Evolutionary conservation across 1,140 invertebrate genomes (phyloP).

Genomic region (Phenacoccus solenopsis): DNA sequence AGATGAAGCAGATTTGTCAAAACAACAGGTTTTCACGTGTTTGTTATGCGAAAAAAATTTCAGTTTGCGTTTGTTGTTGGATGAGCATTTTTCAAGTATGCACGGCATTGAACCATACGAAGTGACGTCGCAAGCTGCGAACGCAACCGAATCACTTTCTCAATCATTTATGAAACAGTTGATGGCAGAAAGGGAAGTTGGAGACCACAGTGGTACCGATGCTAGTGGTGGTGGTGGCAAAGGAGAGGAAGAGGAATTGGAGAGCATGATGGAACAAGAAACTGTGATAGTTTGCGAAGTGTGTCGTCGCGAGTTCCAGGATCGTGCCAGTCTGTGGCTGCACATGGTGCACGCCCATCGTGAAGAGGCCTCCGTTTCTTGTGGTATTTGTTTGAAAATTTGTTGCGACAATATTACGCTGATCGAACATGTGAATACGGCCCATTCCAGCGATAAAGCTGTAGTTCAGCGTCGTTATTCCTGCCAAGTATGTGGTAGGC

Average conservation of each 20-base stretch:
- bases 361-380: constrained; percentile 41
- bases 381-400: constrained; percentile 43
- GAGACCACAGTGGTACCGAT: constrained; percentile 7
- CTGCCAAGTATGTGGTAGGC: constrained; percentile 44
- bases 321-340: constrained; percentile 40
- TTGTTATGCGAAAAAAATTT: constrained; percentile 37
- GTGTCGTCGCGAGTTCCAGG: constrained; percentile 39
- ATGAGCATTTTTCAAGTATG: constrained; percentile 35
- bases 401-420: constrained; percentile 38
- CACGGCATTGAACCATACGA: constrained; percentile 36
- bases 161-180: background rate
- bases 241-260: constrained; percentile 23
- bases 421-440: constrained; percentile 39
- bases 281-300: constrained; percentile 39
- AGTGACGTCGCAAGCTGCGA: constrained; percentile 14
- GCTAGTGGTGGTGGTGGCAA: constrained; percentile 10
- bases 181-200: background rate
- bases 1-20: constrained; percentile 11
- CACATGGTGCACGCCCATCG: constrained; percentile 44
- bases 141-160: background rate
- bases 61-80: constrained; percentile 34
- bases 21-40: constrained; percentile 27
- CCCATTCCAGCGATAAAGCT: constrained; percentile 29
- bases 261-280: constrained; percentile 30
- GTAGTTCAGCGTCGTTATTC: constrained; percentile 29